Evolutionary conservation across 2,888 invertebrate genomes (phyloP), one percentile per base, ranked within the genome.

Genomic region (Oegoconia quadripuncta): DNA sequence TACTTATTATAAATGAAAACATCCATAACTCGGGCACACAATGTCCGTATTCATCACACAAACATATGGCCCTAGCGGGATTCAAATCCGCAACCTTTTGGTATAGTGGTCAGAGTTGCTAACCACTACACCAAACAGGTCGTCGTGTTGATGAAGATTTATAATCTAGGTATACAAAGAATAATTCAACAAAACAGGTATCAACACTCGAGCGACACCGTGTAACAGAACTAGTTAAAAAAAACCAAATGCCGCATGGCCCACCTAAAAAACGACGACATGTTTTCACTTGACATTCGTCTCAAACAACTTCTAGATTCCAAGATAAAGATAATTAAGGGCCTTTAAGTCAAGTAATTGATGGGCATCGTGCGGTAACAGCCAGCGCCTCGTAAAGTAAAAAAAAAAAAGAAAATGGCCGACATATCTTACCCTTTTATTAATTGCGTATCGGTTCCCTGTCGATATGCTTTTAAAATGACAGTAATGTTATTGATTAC

Each of bases 251-350:
- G 37, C 33, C 28, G 31, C 30, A 26, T 29, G 8, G 31, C 37
- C 31, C 8, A n/a, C 37, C 26, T 3, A 3, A 30, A 38, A 35
- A 30, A 42, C 20, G 39, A 39, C 43, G 46, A 50, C 58, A 39
- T 48, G 57, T 53, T 44, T 42, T 40, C 48, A 42, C 52, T 57
- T 65, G 65, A 64, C 70, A 61, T 72, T 64, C 61, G 57, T 59
- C 58, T 58, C 50, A 23, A 34, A 39, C 43, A 39, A 40, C 39
- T 34, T 36, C 58, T 64, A 71, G 74, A 75, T 75, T 55, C 46
- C 56, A 65, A 60, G 75, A 78, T 78, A 76, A 71, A 52, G 51
- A 68, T 64, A 78, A 78, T 79, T 79, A 78, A 74, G 62, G 44
- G 46, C 59, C 52, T 68, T 64, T 63, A 67, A 62, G 66, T 43